Percentiles rank a stretch among this genome's conserved stretches.
Evolutionary conservation across 1,140 invertebrate species (phyloP).

Genomic region (Bombus impatiens): DNA sequence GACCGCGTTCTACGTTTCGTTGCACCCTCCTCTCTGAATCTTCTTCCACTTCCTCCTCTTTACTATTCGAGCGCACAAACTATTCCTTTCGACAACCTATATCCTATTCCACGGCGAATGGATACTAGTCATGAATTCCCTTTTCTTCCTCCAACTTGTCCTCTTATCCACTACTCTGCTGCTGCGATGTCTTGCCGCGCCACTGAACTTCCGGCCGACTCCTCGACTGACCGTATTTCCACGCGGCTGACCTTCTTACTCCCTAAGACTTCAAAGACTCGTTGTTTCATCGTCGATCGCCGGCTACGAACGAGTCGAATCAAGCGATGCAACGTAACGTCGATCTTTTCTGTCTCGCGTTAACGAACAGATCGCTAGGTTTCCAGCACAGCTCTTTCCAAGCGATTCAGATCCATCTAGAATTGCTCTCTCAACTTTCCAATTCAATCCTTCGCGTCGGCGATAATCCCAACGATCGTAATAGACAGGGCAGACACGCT

Average conservation of each 20-base stretch:
- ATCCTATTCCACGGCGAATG: background rate
- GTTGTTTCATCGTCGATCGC: too few species aligned
- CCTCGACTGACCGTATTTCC: constrained; percentile 29
- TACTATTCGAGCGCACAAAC: background rate
- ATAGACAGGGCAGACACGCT: background rate
- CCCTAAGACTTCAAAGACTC: constrained; percentile 21
- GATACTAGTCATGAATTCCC: background rate
- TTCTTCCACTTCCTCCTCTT: background rate
- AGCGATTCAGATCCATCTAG: too few species aligned
- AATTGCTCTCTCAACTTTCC: background rate
- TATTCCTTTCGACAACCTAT: background rate
- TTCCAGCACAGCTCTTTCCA: background rate
- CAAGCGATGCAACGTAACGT: background rate
- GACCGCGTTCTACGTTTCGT: constrained; percentile 37
- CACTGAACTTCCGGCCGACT: background rate
- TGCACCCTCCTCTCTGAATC: background rate
- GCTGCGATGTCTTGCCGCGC: background rate
- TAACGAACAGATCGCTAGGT: background rate
- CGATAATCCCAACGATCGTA: background rate
- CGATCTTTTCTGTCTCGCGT: background rate
- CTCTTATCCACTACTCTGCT: background rate
- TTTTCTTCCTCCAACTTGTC: background rate
- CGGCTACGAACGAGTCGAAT: too few species aligned
- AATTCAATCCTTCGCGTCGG: background rate
- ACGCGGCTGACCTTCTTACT: background rate